Evolutionary conservation across 2,113 vertebrate genomes (phyloP).

Genomic region (Vanacampus margaritifer): DNA sequence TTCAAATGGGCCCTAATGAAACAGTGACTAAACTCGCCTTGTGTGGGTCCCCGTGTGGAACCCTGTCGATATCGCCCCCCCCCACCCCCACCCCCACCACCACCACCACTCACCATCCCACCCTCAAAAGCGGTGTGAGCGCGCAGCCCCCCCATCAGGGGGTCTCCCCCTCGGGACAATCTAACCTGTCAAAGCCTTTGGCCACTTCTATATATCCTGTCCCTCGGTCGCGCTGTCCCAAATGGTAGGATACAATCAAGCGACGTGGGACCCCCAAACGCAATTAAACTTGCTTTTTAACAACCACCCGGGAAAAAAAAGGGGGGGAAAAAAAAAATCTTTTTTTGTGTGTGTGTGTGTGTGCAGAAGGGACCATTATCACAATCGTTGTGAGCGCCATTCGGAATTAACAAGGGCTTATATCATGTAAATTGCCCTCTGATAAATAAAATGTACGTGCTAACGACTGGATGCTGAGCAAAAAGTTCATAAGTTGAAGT

Average conservation of each 20-base stretch:
- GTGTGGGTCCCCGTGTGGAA: conserved; percentile 73
- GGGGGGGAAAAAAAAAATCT: background rate
- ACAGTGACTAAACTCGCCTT: conserved; percentile 89
- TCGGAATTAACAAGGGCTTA: conserved; percentile 29
- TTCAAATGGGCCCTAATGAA: conserved; percentile 98
- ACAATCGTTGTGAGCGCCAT: conserved; percentile 57
- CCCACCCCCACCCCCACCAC: too few species aligned
- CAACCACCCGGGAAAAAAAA: conserved; percentile 49
- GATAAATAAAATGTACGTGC: conserved; percentile 7
- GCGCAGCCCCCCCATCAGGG: conserved; percentile 61
- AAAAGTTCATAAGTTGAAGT: background rate
- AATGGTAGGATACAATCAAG: conserved; percentile 73
- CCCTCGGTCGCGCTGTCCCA: conserved; percentile 60
- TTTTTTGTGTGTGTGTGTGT: conserved; percentile 20
- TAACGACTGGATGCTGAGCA: too few species aligned
- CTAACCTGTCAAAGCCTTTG: conserved; percentile 77
- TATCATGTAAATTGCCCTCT: conserved; percentile 25
- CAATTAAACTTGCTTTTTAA: conserved; percentile 78
- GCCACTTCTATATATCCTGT: conserved; percentile 63
- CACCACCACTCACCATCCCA: background rate
- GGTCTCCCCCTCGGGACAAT: conserved; percentile 71
- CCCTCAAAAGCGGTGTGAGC: conserved; percentile 70
- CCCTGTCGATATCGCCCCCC: conserved; percentile 77
- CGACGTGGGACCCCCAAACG: conserved; percentile 78
- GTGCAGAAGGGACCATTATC: conserved; percentile 67